Evolutionary conservation across 2,113 vertebrate genomes (phyloP).

Genomic region (Herpailurus yagouaroundi): DNA sequence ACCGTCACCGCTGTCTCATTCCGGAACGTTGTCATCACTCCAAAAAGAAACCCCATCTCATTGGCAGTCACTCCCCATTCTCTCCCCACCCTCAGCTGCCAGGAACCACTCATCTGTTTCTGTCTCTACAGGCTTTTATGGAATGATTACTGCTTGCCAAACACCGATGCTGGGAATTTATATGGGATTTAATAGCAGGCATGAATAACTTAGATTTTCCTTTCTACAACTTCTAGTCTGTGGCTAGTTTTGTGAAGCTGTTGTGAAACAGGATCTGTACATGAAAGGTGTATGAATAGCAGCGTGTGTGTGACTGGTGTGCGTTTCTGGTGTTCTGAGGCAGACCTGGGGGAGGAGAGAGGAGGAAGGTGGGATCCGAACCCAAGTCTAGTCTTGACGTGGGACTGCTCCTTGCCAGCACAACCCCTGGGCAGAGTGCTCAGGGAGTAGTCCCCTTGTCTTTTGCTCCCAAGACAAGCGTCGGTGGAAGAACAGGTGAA

Average conservation of each 20-base stretch:
- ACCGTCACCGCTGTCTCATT: not conserved
- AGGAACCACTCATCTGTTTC: not conserved
- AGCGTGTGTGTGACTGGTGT: not conserved
- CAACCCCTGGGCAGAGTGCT: not conserved
- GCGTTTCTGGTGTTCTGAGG: not conserved
- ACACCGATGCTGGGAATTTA: not conserved
- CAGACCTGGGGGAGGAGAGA: not conserved
- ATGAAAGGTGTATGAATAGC: not conserved
- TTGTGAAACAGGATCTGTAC: not conserved
- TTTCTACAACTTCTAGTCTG: not conserved
- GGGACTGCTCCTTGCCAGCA: not conserved
- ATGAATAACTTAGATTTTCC: not conserved
- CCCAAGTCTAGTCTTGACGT: not conserved
- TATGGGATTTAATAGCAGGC: not conserved
- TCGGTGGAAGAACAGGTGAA: slow-evolving; percentile 50
- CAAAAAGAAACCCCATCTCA: not conserved
- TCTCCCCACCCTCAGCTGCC: not conserved
- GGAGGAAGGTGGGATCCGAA: not conserved
- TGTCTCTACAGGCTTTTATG: not conserved
- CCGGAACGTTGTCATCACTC: not conserved
- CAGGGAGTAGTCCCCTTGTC: not conserved
- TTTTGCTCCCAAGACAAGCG: slow-evolving; percentile 53
- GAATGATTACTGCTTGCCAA: not conserved
- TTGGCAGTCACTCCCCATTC: not conserved
- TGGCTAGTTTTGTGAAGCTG: not conserved